Percentiles rank a stretch among this genome's conserved stretches.
Conservation (phyloP, 2,113 vertebrate species). For the Campylorhamphus procurvoides region DNA sequence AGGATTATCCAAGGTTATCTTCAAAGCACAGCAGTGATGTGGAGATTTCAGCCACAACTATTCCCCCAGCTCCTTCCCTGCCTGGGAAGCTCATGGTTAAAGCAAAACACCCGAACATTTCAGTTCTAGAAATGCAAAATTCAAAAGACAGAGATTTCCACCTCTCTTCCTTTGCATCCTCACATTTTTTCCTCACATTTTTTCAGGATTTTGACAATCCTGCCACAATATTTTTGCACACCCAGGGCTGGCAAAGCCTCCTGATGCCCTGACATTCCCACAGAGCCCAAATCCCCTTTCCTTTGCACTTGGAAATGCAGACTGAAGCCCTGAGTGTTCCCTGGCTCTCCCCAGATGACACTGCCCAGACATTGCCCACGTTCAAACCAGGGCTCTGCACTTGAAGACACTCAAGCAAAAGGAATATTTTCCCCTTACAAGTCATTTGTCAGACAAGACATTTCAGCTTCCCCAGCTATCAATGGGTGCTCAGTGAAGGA, state of each 20-base stretch:
- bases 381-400: neutral
- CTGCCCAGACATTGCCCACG: neutral
- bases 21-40: neutral
- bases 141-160: neutral
- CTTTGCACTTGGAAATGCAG: neutral
- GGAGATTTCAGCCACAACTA: neutral
- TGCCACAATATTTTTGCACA: constrained; percentile 12
- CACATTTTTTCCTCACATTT: fast-evolving
- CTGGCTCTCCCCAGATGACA: neutral
- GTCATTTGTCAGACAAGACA: neutral
- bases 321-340: neutral
- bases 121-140: neutral
- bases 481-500: neutral
- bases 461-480: neutral
- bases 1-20: neutral
- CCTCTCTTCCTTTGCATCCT: neutral
- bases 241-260: neutral
- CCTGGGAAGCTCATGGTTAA: fast-evolving
- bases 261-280: neutral
- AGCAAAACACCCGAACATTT: neutral
- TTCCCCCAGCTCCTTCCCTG: neutral
- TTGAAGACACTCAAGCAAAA: neutral
- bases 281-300: neutral
- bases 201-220: neutral
- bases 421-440: neutral